These are phyloP conservation scores for Philopedon plagiatum DNA, from an alignment of 2,888 invertebrate species.

Conservation along the genomic window DNA sequence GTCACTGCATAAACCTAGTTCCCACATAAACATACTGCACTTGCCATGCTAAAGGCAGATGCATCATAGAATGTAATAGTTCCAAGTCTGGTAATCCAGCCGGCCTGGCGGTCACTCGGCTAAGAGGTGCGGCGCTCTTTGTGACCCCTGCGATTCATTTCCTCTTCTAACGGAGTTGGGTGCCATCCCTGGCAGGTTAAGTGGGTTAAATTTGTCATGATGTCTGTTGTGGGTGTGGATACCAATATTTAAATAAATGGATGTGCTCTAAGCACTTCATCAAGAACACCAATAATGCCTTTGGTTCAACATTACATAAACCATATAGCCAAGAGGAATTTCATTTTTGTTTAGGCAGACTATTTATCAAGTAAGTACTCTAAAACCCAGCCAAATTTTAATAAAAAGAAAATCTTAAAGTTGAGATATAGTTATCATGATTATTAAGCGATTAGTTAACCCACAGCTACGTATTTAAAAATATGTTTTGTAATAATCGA, in stretches of 20 bases:
- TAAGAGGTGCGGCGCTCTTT: constrained; percentile 44
- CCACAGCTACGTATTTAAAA: too few species aligned
- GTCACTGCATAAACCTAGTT: constrained; percentile 41
- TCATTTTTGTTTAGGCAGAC: too few species aligned
- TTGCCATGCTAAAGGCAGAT: constrained; percentile 37
- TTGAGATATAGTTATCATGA: too few species aligned
- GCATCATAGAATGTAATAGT: constrained; percentile 26
- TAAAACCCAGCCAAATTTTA: too few species aligned
- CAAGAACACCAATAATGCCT: too few species aligned
- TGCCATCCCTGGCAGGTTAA: constrained; percentile 46
- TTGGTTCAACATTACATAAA: too few species aligned
- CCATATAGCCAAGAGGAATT: too few species aligned
- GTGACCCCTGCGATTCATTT: constrained; percentile 30
- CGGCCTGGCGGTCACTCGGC: constrained; percentile 46
- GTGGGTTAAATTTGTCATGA: constrained; percentile 46
- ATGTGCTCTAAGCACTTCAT: neutral
- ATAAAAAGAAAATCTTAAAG: too few species aligned
- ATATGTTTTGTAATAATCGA: too few species aligned
- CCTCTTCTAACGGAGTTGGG: constrained; percentile 35
- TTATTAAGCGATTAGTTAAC: too few species aligned
- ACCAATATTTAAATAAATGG: neutral
- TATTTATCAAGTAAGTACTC: too few species aligned
- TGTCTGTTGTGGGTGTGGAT: constrained; percentile 36
- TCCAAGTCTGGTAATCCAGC: constrained; percentile 38
- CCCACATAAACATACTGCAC: constrained; percentile 45